Evolutionary conservation across 2,888 invertebrate genomes (phyloP).

Genomic region (Parnassius glacialis): DNA sequence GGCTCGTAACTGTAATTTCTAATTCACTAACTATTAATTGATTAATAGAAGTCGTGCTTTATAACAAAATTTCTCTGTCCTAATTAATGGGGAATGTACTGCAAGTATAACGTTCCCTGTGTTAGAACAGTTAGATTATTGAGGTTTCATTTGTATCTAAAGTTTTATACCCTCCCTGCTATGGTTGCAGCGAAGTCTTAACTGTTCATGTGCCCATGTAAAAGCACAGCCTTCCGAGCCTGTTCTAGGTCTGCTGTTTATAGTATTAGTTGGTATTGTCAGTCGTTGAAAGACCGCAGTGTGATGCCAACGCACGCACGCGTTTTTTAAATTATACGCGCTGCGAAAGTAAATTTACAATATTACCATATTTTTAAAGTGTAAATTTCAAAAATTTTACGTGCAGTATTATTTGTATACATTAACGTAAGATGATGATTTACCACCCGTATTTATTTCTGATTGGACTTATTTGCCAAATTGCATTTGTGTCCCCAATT

Average conservation of each 20-base stretch:
- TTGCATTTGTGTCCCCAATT: conserved; percentile 61
- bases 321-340: conserved; percentile 1
- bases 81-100: not conserved
- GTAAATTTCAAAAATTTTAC: conserved; percentile 14
- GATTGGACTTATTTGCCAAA: conserved; percentile 61
- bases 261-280: conserved; percentile 22
- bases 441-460: conserved; percentile 51
- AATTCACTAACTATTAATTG: too few species aligned
- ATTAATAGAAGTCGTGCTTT: too few species aligned
- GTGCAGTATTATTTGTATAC: conserved; percentile 1
- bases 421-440: conserved; percentile 39
- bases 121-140: not conserved
- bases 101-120: not conserved
- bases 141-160: conserved; percentile 12
- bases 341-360: not conserved
- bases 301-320: conserved; percentile 19
- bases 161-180: conserved; percentile 37
- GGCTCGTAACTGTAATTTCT: too few species aligned
- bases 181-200: conserved; percentile 32
- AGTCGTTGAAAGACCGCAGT: conserved; percentile 39
- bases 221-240: conserved; percentile 36
- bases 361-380: not conserved
- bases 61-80: not conserved
- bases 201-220: conserved; percentile 44
- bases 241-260: conserved; percentile 32